Base-by-base conservation (phyloP, 2,113 vertebrate species). In the Tragelaphus imberbis region DNA sequence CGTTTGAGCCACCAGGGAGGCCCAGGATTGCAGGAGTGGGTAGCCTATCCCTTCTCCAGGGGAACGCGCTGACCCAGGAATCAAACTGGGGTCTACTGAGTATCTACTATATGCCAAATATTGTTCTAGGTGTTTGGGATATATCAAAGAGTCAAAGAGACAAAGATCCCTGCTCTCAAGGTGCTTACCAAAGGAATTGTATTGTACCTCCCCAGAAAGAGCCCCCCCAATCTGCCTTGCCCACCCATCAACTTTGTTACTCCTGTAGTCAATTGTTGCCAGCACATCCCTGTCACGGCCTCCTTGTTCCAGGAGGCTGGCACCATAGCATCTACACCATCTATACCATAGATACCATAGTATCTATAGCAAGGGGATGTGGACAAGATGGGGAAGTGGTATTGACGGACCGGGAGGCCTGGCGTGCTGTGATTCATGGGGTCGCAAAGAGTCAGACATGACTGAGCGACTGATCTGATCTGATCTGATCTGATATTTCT, bases 271-370 rank as follows among this genome's bases (percentile, higher is more conserved):
- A 71, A 0, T 15, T 58, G 12, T 30, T 56, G 36, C 49, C 59
- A 23, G 51, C 28, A 30, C 9, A 30, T 7, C 15, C 13, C 27
- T 0, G 0, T 28, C 6, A 1, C 28, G 14, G 4, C 25, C 23
- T 30, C 44, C 16, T 91, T 75, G 53, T 30, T 84, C 58, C 8
- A 27, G 84, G 59, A 94, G 21, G 13, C 33, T 0, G 10, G 44
- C 21, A 33, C 49, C 61, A 5, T 12, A 19, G 27, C 68, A 28
- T 63, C 61, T 63, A 30, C 7, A 15, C 28, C 13, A 59, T 63
- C 5, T 3, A 30, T 63, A 63, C 13, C 61, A 30, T 63, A 7
- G 61, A 30, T 63, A 33, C 28, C 61, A 7, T 63, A 56, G 79
- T 12, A 55, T 17, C 47, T 17, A 47, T 3, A 84, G 27, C 23